phyloP scores from a whole-genome alignment of 2,797 vertebrate species.

The Buceros bicornis region DNA sequence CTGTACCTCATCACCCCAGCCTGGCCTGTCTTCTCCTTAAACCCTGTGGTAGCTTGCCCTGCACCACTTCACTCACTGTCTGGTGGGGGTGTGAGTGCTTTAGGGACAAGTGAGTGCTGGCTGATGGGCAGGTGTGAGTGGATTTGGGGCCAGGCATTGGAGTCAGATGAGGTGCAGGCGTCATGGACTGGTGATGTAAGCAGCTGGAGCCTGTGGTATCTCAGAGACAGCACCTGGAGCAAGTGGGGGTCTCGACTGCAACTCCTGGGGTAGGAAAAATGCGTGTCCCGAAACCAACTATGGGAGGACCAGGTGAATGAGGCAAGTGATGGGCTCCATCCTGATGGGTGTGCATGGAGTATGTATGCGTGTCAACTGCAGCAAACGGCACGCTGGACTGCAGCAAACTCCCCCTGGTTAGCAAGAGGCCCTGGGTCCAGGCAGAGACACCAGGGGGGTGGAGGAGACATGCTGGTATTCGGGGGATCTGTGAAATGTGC shows the following conservation, averaged over 20 bases:
- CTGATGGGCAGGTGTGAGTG: fast-evolving
- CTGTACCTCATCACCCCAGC: background rate
- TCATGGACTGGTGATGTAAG: background rate
- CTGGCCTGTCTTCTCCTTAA: background rate
- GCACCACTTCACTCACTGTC: background rate
- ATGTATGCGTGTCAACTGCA: fast-evolving
- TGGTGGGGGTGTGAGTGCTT: no score
- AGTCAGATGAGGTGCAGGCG: background rate
- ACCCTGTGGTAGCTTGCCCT: background rate
- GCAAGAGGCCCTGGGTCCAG: background rate
- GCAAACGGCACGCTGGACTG: background rate
- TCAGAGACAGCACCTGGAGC: background rate
- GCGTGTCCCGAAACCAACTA: fast-evolving
- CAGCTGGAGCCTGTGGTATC: background rate
- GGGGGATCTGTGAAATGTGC: background rate
- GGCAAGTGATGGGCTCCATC: background rate
- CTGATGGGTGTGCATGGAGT: fast-evolving
- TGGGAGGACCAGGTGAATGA: background rate
- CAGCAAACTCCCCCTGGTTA: background rate
- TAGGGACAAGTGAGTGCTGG: no score
- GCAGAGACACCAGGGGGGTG: fast-evolving
- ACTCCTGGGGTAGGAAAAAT: background rate
- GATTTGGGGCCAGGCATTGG: background rate
- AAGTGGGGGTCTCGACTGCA: fast-evolving
- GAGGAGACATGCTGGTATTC: background rate